Evolutionary conservation across 2,797 vertebrate species (phyloP), one percentile per base, ranked within the genome.

Genomic region (Phoxinus dragarum): DNA sequence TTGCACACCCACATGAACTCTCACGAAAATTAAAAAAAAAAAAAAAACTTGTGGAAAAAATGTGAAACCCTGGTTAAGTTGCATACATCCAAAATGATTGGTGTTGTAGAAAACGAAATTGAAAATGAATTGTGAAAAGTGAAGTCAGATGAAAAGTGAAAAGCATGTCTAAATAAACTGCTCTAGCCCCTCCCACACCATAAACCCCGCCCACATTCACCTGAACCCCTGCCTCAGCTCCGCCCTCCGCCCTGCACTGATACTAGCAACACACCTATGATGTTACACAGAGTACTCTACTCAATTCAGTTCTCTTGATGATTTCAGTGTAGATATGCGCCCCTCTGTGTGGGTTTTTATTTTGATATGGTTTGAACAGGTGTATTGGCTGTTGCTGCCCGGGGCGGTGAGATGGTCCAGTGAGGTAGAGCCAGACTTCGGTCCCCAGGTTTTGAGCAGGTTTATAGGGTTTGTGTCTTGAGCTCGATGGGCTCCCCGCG

Each of bases 381-480:
- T 56, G 86, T 90, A 64, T 71, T 80, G 74, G 64, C 27, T 69
- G 67, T 69, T 27, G 72, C 54, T 73, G 27, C 27, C 27, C 42
- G 19, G 80, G 74, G 69, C 17, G 27, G 36, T 40, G 85, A 79
- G 80, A 86, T 88, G 85, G 76, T 88, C 88, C 89, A 90, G 90
- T 88, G 90, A 86, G 89, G 89, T 64, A 81, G 89, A 90, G 89
- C 87, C 86, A 89, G 90, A 92, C 91, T 90, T 91, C 86, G 88
- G 90, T 92, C 86, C 91, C 88, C 92, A 89, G 86, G 47, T 84
- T 79, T 75, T 80, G 64, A 19, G 84, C 88, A 80, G 90, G 85
- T 92, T 94, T 94, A 96, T 94, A 96, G 92, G 91, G 97, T 96
- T 94, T 98, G 97, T 67, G 97, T 97, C 95, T 97, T 98, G 93